Base-by-base conservation (phyloP, 2,888 invertebrate genomes). In the Rhorus exstirpatorius region DNA sequence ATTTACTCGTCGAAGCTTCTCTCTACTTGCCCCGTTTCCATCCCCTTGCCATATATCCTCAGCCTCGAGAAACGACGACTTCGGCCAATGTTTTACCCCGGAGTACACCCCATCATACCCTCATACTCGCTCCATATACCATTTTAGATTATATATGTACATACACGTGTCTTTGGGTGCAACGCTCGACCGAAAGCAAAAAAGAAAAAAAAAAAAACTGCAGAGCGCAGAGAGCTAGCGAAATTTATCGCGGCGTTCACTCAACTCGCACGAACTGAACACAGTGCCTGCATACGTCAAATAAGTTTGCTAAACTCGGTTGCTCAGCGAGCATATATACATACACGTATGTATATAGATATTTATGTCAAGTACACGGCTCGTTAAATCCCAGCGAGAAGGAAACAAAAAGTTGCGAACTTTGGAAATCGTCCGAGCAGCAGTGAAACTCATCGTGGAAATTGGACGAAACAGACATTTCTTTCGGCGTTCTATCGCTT, bases 181-280 rank as follows among this genome's bases (percentile, higher is more conserved):
- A 78, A 82, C 78, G 75, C 63, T 83, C 77, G 67, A 35, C 71
- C 31, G 68, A 77, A 80, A 51, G 41, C 60, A 67, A 49, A 67
- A 31, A 31, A 35, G 7, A 55, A 72, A 46, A 17, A 44, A 49
- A 35, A 26, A 14, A 58, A 24, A 26, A 31, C 2, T 31, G 3
- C 17, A 35, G n/a, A n/a, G n/a, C 90, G 88, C 83, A 83, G 83
- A 65, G 51, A 65, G 60, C 78, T 77, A 72, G 75, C 84, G 85
- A 87, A 88, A 89, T 89, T 89, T 89, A 89, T 90, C 87, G 86
- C 80, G 67, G 83, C 75, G 78, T 79, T 84, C 65, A 63, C 46
- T 63, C 85, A 68, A 46, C 78, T 65, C 51, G 55, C 72, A 67
- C 55, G 70, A 79, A 75, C 53, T 70, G 76, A 35, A 8, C 38